Base-by-base conservation (phyloP, 1,140 invertebrate genomes). In the Nebria ingens region DNA sequence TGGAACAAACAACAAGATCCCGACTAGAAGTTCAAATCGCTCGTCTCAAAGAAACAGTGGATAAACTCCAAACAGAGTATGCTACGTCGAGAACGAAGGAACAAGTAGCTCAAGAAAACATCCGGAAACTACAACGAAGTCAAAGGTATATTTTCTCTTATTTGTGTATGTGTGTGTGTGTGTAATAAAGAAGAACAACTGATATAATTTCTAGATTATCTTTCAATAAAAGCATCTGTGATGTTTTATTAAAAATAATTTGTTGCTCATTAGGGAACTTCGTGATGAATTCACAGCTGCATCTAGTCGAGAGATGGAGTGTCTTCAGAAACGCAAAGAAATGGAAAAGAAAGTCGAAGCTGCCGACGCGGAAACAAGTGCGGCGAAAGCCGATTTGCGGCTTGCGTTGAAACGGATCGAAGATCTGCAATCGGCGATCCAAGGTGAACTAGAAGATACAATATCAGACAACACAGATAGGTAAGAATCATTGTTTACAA, bases 21-120 rank as follows among this genome's bases (percentile, higher is more conserved):
- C 80, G 91, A 21, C 69, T 93, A 1, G 92, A 96, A 73, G 85
- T 89, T 38, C 91, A 93, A 73, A 81, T 90, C 56, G 74, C 78
- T 17, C 76, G 92, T 56, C 71, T 91, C 51, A 92, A 92, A 62
- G 93, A 97, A 64, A 82, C 83, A 2, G 77, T 90, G 25, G 91
- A 95, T 22, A 84, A 86, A 59, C 65, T 90, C 12, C 83, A 86
- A 56, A 76, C 78, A 12, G 92, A 95, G 64, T 77, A 85, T 2
- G 81, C 82, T 0, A 71, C 80, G 15, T 74, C 86, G 0, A 78
- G 83, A 57, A 73, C 79, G 1, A 81, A 85, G 15, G 91, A 94
- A 65, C 78, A 83, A 61, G 78, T 81, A 17, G 80, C 83, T 2
- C 84, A 89, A 57, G 92, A 96, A 56, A 76, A 82, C 19, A 74